Percentiles rank a stretch among this genome's conserved stretches.
Conservation (phyloP, 1,140 invertebrate genomes). For the Carposina sasakii region DNA sequence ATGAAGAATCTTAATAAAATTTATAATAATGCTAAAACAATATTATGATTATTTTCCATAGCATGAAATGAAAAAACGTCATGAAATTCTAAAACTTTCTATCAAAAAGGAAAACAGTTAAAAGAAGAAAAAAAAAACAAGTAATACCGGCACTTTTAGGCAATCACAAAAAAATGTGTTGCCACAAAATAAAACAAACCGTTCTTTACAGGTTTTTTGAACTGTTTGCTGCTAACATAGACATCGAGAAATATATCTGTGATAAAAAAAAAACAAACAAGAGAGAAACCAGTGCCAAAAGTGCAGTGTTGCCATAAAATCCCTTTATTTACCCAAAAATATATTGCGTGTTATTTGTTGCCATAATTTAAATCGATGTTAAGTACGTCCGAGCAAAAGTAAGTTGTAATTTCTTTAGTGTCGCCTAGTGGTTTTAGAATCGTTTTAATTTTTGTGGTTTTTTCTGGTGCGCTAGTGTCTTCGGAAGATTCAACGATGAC, state of each 20-base stretch:
- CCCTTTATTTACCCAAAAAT: conserved; percentile 23
- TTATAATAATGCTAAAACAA: too few relatives aligned
- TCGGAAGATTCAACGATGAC: conserved; percentile 65
- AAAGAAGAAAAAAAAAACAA: too few relatives aligned
- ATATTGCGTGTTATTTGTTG: conserved; percentile 55
- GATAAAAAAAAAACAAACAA: conserved; percentile 38
- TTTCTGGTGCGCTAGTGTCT: conserved; percentile 37
- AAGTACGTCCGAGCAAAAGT: conserved; percentile 49
- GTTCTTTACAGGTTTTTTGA: too few relatives aligned
- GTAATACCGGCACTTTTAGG: too few relatives aligned
- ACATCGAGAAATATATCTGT: conserved; percentile 53
- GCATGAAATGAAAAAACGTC: too few relatives aligned
- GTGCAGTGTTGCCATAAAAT: conserved; percentile 17
- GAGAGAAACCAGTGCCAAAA: conserved; percentile 28
- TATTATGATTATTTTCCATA: too few relatives aligned
- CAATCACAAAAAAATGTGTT: too few relatives aligned
- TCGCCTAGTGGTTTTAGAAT: conserved; percentile 15
- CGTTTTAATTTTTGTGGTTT: conserved; percentile 18
- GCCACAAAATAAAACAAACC: too few relatives aligned
- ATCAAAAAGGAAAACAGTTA: too few relatives aligned
- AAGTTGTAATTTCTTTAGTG: conserved; percentile 28
- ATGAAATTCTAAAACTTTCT: too few relatives aligned
- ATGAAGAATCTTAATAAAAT: too few relatives aligned
- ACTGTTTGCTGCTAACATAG: conserved; percentile 5
- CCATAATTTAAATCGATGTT: conserved; percentile 44